Conservation (phyloP, 2,797 vertebrate species). For the Tenualosa ilisha region DNA sequence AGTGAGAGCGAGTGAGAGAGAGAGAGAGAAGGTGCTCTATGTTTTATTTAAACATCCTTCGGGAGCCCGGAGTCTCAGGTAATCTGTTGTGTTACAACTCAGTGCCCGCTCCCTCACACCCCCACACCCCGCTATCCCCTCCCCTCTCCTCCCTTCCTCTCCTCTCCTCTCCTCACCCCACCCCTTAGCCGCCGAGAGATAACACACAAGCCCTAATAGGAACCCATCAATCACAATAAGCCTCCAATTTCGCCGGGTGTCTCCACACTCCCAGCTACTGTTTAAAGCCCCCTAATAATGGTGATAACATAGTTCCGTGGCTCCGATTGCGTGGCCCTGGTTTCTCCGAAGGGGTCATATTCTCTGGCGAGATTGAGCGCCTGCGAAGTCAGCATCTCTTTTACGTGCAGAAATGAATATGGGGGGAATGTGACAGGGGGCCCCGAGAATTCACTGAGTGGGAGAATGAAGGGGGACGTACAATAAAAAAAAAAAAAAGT, state of each 20-base stretch:
- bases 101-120: slow-evolving; percentile 79
- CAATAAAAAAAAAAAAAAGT: slow-evolving; percentile 48
- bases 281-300: slow-evolving; percentile 84
- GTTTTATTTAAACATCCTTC: slow-evolving; percentile 90
- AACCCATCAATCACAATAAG: slow-evolving; percentile 93
- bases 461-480: slow-evolving; percentile 50
- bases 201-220: slow-evolving; percentile 80
- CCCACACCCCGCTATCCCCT: slow-evolving; percentile 47
- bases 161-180: slow-evolving; percentile 30
- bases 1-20: not conserved
- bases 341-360: slow-evolving; percentile 78
- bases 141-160: slow-evolving; percentile 67
- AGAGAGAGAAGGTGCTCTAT: slow-evolving; percentile 58
- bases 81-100: slow-evolving; percentile 94
- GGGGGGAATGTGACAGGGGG: slow-evolving; percentile 51
- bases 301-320: slow-evolving; percentile 89
- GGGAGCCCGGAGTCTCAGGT: slow-evolving; percentile 86
- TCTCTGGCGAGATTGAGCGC: slow-evolving; percentile 68
- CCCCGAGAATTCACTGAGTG: slow-evolving; percentile 49
- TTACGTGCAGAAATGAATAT: slow-evolving; percentile 59
- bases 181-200: slow-evolving; percentile 34
- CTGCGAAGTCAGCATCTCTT: slow-evolving; percentile 85
- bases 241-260: slow-evolving; percentile 82
- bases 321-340: slow-evolving; percentile 72
- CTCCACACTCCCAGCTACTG: slow-evolving; percentile 78